Evolutionary conservation across 2,888 invertebrate genomes (phyloP).

Genomic region (Chaitophorus viminalis): DNA sequence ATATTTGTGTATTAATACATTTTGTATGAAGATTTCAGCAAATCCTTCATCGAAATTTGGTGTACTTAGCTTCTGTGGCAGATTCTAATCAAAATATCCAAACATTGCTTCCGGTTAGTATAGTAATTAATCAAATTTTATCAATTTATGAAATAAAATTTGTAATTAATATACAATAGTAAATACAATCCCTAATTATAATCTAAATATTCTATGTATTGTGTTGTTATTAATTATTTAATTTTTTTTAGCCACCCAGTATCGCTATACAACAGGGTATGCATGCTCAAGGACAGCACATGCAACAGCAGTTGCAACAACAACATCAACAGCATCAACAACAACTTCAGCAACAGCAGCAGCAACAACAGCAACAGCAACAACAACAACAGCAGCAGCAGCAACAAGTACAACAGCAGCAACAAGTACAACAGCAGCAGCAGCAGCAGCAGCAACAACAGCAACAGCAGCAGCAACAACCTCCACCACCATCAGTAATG

Average conservation of each 20-base stretch:
- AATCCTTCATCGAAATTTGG: conserved; percentile 92
- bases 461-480: conserved; percentile 28
- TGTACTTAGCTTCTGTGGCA: conserved; percentile 95
- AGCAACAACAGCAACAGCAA: conserved; percentile 1
- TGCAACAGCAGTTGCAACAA: conserved; percentile 19
- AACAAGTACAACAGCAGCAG: conserved; percentile 19
- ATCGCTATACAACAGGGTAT: conserved; percentile 23
- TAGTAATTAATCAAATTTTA: not conserved
- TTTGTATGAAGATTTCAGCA: conserved; percentile 77
- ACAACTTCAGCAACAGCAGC: conserved; percentile 31
- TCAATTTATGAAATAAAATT: not conserved
- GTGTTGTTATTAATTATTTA: not conserved
- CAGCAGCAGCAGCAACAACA: conserved; percentile 27
- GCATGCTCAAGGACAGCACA: conserved; percentile 46
- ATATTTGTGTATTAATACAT: conserved; percentile 5
- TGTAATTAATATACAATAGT: conserved; percentile 7
- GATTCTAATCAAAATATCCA: conserved; percentile 95
- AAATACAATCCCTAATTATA: too few relatives aligned
- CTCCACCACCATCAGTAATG: conserved; percentile 8
- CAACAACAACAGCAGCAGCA: conserved; percentile 10
- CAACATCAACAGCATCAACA: not conserved
- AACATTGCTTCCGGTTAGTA: conserved; percentile 84
- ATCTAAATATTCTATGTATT: too few relatives aligned
- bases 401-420: conserved; percentile 17
- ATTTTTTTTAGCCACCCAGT: conserved; percentile 56